These are phyloP conservation scores for Etheostoma nigrum DNA, from an alignment of 2,797 vertebrate species.

Conservation along the genomic window DNA sequence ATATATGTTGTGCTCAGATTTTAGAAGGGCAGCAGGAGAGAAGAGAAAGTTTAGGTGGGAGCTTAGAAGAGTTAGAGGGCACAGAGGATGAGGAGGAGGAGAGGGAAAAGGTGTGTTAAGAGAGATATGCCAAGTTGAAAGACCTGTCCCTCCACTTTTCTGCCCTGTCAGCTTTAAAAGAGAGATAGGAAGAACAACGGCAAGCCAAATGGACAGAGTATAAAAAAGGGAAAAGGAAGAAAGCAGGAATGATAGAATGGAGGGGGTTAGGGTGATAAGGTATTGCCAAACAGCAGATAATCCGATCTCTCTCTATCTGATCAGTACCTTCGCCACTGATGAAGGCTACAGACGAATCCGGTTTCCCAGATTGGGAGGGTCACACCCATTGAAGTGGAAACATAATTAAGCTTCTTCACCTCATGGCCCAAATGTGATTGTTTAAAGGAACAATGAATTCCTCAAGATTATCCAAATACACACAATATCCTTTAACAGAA, in stretches of 20 bases:
- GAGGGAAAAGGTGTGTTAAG: conserved; percentile 62
- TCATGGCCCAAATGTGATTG: conserved; percentile 2
- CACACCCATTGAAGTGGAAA: conserved; percentile 21
- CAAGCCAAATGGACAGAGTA: conserved; percentile 60
- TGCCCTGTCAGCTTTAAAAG: conserved; percentile 71
- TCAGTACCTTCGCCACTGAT: neutral
- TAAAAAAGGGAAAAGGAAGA: conserved; percentile 54
- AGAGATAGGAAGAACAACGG: conserved; percentile 56
- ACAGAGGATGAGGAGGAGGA: conserved; percentile 50
- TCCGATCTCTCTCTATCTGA: conserved; percentile 57
- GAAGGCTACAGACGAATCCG: neutral
- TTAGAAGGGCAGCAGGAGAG: conserved; percentile 29
- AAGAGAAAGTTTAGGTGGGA: conserved; percentile 48
- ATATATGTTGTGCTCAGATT: conserved; percentile 37
- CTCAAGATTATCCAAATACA: conserved; percentile 12
- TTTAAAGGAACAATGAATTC: conserved; percentile 32
- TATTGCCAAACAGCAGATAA: conserved; percentile 55
- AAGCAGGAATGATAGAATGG: conserved; percentile 57
- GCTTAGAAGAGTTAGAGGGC: conserved; percentile 62
- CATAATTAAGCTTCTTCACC: conserved; percentile 35
- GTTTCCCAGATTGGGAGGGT: neutral
- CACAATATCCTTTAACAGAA: neutral
- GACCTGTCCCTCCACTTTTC: conserved; percentile 66
- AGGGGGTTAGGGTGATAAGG: conserved; percentile 42
- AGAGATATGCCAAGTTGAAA: conserved; percentile 77